These are phyloP conservation scores for Cyclargus thomasi DNA, from an alignment of 1,140 invertebrate genomes.

Conservation along the genomic window DNA sequence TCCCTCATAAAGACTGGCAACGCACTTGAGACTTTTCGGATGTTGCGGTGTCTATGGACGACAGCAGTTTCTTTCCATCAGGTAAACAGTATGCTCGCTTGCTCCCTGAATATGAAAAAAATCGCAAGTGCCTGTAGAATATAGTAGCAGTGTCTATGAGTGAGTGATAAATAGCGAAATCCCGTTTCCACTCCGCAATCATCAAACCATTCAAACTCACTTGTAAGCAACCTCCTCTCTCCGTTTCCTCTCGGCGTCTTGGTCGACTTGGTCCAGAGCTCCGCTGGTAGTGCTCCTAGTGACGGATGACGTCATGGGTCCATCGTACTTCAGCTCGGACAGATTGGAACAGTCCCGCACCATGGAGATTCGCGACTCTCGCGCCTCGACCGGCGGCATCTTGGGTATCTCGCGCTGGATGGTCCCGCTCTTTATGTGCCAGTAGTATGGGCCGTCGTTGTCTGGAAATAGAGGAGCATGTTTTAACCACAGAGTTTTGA, in stretches of 20 bases:
- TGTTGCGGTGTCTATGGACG: too few relatives aligned
- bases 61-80: too few relatives aligned
- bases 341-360: constrained; percentile 60
- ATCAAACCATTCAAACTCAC: constrained; percentile 77
- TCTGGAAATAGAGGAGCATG: constrained; percentile 77
- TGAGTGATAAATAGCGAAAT: too few relatives aligned
- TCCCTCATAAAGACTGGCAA: too few relatives aligned
- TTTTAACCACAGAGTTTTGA: not conserved
- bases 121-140: too few relatives aligned
- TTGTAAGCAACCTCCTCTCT: constrained; percentile 86
- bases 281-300: constrained; percentile 87
- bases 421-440: constrained; percentile 98
- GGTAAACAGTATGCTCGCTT: too few relatives aligned
- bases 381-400: constrained; percentile 57
- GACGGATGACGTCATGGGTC: constrained; percentile 82
- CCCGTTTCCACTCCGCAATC: too few relatives aligned
- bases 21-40: too few relatives aligned
- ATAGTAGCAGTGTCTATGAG: too few relatives aligned
- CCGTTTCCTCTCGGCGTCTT: constrained; percentile 80
- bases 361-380: constrained; percentile 62
- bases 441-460: constrained; percentile 95
- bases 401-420: constrained; percentile 93
- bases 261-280: constrained; percentile 81
- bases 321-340: constrained; percentile 67
- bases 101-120: too few relatives aligned